Evolutionary conservation across 2,797 vertebrate species (phyloP).

Genomic region (Phalanger gymnotis): DNA sequence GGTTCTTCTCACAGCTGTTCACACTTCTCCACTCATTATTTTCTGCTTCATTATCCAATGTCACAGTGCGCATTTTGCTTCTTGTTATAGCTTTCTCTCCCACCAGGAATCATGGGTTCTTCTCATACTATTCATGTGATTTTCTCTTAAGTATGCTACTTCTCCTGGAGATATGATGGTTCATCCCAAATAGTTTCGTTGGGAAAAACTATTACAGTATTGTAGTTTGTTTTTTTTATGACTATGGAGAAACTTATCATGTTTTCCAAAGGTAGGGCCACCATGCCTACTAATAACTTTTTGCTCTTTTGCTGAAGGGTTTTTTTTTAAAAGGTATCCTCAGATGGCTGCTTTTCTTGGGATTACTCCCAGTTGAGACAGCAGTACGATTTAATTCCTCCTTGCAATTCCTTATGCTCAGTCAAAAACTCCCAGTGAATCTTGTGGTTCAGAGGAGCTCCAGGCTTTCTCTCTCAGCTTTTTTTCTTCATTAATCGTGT

Average conservation of each 20-base stretch:
- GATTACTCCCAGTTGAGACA: not conserved
- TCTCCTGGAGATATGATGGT: not conserved
- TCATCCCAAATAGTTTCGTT: not conserved
- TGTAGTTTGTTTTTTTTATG: not conserved
- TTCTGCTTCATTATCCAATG: not conserved
- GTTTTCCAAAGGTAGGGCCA: not conserved
- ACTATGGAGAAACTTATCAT: not conserved
- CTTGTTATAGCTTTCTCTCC: not conserved
- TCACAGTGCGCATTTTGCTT: not conserved
- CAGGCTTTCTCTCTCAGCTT: not conserved
- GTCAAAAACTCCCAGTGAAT: not conserved
- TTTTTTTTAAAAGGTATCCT: not conserved
- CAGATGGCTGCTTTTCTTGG: not conserved
- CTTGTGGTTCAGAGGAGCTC: not conserved
- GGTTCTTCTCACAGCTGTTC: not conserved
- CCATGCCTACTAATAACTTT: not conserved
- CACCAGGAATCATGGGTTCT: not conserved
- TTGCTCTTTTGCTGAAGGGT: not conserved
- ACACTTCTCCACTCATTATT: not conserved
- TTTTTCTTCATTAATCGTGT: not conserved
- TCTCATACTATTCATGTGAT: not conserved
- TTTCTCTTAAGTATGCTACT: not conserved
- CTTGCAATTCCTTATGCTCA: not conserved
- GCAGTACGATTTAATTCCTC: not conserved
- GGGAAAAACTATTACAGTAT: not conserved